Conservation (phyloP, 2,797 vertebrate genomes). For the Paguma larvata region DNA sequence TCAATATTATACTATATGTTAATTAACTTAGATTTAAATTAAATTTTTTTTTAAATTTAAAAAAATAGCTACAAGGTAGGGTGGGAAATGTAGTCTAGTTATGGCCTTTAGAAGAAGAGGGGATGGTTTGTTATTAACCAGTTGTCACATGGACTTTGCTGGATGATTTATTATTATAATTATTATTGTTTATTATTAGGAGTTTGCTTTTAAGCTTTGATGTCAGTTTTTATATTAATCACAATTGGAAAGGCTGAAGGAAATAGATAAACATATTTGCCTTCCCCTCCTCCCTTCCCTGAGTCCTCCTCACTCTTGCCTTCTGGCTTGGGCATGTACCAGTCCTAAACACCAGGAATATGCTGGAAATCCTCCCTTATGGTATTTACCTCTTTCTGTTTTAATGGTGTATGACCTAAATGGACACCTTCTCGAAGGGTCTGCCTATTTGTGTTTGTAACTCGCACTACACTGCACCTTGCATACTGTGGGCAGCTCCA, state of each 20-base stretch:
- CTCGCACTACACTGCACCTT: not conserved
- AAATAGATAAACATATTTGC: not conserved
- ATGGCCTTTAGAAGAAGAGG: not conserved
- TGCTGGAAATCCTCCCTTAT: not conserved
- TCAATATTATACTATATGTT: no score
- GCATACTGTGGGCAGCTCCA: not conserved
- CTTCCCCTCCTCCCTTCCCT: not conserved
- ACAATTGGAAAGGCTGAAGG: slow-evolving; percentile 4
- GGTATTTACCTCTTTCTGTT: not conserved
- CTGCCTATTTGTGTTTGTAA: not conserved
- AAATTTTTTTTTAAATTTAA: no score
- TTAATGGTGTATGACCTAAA: not conserved
- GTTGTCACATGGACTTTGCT: not conserved
- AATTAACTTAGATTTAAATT: no score
- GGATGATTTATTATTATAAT: slow-evolving; percentile 14
- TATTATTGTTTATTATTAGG: not conserved
- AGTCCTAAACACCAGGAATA: not conserved
- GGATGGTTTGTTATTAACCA: not conserved
- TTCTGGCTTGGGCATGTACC: not conserved
- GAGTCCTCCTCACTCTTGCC: not conserved
- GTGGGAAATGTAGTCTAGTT: not conserved
- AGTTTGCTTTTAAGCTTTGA: slow-evolving; percentile 46
- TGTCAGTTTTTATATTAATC: not conserved
- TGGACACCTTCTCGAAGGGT: not conserved
- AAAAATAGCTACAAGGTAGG: not conserved